Evolutionary conservation across 1,140 invertebrate species (phyloP).

Genomic region (Drosophila biarmipes): DNA sequence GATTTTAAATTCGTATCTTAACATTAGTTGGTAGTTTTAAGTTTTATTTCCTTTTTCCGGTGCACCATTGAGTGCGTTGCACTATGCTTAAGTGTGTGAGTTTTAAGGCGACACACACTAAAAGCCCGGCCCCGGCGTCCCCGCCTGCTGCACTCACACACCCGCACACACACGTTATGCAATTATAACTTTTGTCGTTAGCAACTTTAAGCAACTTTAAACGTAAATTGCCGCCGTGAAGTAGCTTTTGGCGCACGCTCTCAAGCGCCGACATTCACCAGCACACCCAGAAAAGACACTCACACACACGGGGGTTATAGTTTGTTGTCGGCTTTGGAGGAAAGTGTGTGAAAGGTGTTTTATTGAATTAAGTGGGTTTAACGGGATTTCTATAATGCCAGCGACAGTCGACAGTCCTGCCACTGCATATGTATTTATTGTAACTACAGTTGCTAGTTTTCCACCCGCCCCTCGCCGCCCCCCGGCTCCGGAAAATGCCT

Average conservation of each 20-base stretch:
- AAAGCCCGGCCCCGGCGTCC: conserved; percentile 14
- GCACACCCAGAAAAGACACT: conserved; percentile 1
- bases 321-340: conserved; percentile 79
- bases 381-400: conserved; percentile 82
- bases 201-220: conserved; percentile 84
- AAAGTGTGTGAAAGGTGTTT: conserved; percentile 82
- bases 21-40: no score
- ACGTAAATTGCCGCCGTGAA: conserved; percentile 83
- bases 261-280: conserved; percentile 47
- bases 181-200: conserved; percentile 84
- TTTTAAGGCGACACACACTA: conserved; percentile 33
- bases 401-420: conserved; percentile 48
- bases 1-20: background rate
- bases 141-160: background rate
- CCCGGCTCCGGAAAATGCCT: background rate
- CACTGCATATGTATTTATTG: conserved; percentile 76
- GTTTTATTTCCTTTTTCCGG: background rate
- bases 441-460: conserved; percentile 65
- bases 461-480: no score
- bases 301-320: conserved; percentile 55
- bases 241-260: conserved; percentile 79
- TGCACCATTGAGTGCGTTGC: conserved; percentile 11
- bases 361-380: conserved; percentile 83
- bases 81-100: conserved; percentile 28
- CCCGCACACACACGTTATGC: conserved; percentile 72